Evolutionary conservation across 2,113 vertebrate genomes (phyloP).

Genomic region (Ctenomys sociabilis): DNA sequence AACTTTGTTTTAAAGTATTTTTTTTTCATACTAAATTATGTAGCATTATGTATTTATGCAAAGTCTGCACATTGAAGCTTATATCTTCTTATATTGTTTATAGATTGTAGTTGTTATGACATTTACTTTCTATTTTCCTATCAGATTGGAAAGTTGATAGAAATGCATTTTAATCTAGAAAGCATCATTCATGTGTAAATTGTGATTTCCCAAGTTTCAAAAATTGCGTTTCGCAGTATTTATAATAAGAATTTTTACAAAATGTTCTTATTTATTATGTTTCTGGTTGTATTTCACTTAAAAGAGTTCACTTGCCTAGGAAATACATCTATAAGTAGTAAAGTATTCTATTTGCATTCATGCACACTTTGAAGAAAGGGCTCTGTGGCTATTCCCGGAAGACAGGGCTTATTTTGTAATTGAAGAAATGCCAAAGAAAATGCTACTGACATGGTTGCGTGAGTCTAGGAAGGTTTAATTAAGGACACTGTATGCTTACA

Average conservation of each 20-base stretch:
- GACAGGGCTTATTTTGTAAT: slow-evolving; percentile 10
- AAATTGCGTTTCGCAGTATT: slow-evolving; percentile 49
- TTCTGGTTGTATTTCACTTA: slow-evolving; percentile 31
- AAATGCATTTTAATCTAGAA: slow-evolving; percentile 1
- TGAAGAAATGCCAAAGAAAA: slow-evolving; percentile 10
- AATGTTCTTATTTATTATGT: slow-evolving; percentile 24
- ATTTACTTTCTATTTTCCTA: slow-evolving; percentile 46
- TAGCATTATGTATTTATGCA: neutral
- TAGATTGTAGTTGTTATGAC: neutral
- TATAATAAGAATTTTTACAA: neutral
- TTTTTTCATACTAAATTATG: neutral
- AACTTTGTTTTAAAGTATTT: slow-evolving; percentile 19
- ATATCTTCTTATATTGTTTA: slow-evolving; percentile 9
- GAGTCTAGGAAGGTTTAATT: slow-evolving; percentile 41
- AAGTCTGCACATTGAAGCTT: neutral
- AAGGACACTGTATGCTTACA: neutral
- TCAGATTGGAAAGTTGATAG: neutral
- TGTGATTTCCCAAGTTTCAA: slow-evolving; percentile 22
- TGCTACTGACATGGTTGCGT: neutral
- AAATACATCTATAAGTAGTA: neutral
- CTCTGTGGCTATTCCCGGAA: neutral
- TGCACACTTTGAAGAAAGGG: slow-evolving; percentile 2
- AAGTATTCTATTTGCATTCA: neutral
- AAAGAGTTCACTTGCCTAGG: neutral
- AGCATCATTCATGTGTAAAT: neutral